These are phyloP conservation scores for Mystacornis crossleyi DNA, from an alignment of 2,113 vertebrate genomes.

Conservation along the genomic window DNA sequence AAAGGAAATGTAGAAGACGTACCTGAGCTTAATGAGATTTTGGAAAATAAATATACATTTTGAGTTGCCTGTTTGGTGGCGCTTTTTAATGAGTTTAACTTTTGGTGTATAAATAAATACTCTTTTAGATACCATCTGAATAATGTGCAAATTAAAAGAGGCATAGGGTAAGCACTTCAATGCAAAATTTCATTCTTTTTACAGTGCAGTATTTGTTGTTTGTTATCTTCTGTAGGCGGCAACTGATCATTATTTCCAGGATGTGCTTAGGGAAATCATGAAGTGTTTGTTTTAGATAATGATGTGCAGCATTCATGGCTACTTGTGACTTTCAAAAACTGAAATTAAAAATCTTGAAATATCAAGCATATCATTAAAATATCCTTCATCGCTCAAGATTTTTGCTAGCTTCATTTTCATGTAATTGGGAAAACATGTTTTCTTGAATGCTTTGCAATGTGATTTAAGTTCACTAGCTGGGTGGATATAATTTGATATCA, in stretches of 20 bases:
- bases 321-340: conserved; percentile 43
- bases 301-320: conserved; percentile 26
- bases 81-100: conserved; percentile 53
- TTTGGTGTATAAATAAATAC: conserved; percentile 20
- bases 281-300: conserved; percentile 63
- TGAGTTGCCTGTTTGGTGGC: neutral
- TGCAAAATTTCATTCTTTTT: conserved; percentile 18
- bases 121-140: conserved; percentile 16
- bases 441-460: neutral
- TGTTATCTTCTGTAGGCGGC: conserved; percentile 49
- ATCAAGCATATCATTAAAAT: conserved; percentile 39
- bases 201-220: conserved; percentile 42
- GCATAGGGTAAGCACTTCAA: neutral
- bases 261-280: conserved; percentile 51
- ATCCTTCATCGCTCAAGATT: conserved; percentile 9
- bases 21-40: conserved; percentile 58
- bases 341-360: conserved; percentile 54
- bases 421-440: conserved; percentile 50
- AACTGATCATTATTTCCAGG: conserved; percentile 61
- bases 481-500: conserved; percentile 34
- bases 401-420: conserved; percentile 52
- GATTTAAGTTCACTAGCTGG: conserved; percentile 44
- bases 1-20: neutral
- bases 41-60: conserved; percentile 36
- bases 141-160: conserved; percentile 36